Evolutionary conservation across 1,140 invertebrate genomes (phyloP).

Genomic region (Drosophila miranda): DNA sequence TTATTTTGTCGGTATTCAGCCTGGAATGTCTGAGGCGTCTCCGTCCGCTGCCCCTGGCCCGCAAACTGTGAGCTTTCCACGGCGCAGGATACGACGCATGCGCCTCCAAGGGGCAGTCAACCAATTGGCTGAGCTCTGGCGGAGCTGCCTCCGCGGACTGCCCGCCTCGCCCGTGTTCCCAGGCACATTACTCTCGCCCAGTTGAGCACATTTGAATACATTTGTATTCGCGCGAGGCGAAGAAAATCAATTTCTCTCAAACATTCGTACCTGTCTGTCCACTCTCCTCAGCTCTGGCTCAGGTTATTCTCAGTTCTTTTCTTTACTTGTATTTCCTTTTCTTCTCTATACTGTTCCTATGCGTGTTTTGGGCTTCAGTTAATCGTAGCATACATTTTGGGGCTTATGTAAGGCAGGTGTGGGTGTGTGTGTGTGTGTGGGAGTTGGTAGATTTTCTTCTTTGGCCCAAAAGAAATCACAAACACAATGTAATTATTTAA

Average conservation of each 20-base stretch:
- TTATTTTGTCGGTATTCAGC: constrained; percentile 75
- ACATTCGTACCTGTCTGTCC: constrained; percentile 42
- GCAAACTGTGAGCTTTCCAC: constrained; percentile 52
- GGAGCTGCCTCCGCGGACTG: constrained; percentile 6
- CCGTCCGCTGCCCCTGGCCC: constrained; percentile 13
- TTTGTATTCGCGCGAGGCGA: constrained; percentile 63
- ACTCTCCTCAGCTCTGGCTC: constrained; percentile 8
- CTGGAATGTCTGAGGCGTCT: constrained; percentile 65
- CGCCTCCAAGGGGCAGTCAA: constrained; percentile 35
- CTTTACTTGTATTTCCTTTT: constrained; percentile 8
- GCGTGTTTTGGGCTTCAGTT: constrained; percentile 14
- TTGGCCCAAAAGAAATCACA: not conserved
- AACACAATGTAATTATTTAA: constrained; percentile 40
- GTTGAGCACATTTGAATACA: constrained; percentile 81
- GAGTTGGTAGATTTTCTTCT: constrained; percentile 12
- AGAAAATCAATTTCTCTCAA: constrained; percentile 59
- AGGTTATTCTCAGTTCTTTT: constrained; percentile 3
- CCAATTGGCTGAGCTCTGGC: constrained; percentile 64
- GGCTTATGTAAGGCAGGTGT: constrained; percentile 52
- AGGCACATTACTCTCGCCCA: constrained; percentile 74
- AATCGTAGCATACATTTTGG: constrained; percentile 60
- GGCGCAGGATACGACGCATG: constrained; percentile 69
- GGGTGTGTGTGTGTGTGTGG: no score
- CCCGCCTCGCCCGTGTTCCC: constrained; percentile 39
- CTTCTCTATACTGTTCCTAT: not conserved